Conservation (phyloP, 2,797 vertebrate species). For the Acipenser oxyrinchus region DNA sequence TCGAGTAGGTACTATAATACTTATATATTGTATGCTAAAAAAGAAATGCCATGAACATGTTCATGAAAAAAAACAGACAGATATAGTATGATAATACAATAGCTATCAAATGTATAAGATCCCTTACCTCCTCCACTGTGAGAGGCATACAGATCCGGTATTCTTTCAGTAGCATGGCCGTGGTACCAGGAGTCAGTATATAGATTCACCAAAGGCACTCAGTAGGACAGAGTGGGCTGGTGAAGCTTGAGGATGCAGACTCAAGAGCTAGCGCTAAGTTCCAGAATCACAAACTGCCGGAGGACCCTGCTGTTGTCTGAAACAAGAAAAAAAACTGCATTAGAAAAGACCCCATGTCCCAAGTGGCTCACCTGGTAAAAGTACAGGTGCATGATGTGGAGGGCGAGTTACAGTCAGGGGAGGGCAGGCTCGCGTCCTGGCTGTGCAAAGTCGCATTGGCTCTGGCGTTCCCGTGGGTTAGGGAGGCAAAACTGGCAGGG, state of each 20-base stretch:
- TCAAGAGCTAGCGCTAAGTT: not conserved
- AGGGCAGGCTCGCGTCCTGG: too few relatives aligned
- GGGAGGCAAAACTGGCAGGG: too few relatives aligned
- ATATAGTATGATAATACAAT: not conserved
- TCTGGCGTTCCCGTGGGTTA: too few relatives aligned
- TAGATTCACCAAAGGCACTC: conserved; percentile 1
- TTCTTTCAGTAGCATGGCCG: conserved; percentile 56
- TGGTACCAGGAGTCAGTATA: conserved; percentile 21
- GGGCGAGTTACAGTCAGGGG: too few relatives aligned
- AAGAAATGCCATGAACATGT: too few relatives aligned
- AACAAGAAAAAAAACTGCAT: not conserved
- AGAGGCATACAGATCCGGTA: conserved; percentile 62
- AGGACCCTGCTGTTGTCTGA: not conserved
- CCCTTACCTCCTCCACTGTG: conserved; percentile 56
- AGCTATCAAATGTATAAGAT: not conserved
- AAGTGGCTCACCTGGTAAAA: too few relatives aligned
- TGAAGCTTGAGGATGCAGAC: not conserved
- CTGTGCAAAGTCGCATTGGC: too few relatives aligned
- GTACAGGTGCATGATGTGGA: too few relatives aligned
- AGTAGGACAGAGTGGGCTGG: not conserved
- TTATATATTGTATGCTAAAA: too few relatives aligned
- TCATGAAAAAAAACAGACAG: too few relatives aligned
- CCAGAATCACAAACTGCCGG: not conserved
- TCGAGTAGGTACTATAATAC: too few relatives aligned
- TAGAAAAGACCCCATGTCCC: not conserved